These are phyloP conservation scores for Pachydiplax longipennis DNA, from an alignment of 2,888 invertebrate genomes.

Conservation along the genomic window DNA sequence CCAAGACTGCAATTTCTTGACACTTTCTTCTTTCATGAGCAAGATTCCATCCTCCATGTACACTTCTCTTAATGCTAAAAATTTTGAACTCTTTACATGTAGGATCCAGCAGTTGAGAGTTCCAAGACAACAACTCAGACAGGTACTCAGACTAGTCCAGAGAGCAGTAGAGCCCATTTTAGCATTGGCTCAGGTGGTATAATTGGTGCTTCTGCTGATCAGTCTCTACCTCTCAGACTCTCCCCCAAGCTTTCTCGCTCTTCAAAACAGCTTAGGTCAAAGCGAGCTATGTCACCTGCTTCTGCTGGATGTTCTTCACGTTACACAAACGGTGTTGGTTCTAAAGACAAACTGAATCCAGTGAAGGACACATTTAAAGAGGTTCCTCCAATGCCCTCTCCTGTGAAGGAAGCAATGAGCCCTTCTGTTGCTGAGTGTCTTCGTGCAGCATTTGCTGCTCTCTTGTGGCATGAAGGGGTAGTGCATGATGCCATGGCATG, in stretches of 20 bases:
- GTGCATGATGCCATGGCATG: conserved; percentile 99
- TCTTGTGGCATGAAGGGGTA: conserved; percentile 96
- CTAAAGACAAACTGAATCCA: not conserved
- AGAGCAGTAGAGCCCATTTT: conserved; percentile 59
- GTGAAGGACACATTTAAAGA: conserved; percentile 15
- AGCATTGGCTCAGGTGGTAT: conserved; percentile 58
- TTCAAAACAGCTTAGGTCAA: conserved; percentile 52
- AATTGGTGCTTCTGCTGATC: conserved; percentile 60
- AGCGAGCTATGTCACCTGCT: conserved; percentile 61
- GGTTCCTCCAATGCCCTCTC: conserved; percentile 52
- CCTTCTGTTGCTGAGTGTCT: conserved; percentile 92
- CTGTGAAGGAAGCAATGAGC: conserved; percentile 83
- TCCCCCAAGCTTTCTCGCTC: conserved; percentile 64
- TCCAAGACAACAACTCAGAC: conserved; percentile 62
- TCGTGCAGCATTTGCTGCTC: conserved; percentile 94
- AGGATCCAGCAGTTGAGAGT: conserved; percentile 21
- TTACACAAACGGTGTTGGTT: not conserved
- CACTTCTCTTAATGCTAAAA: not conserved
- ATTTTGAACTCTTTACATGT: not conserved
- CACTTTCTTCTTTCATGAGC: not conserved
- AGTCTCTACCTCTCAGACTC: conserved; percentile 61
- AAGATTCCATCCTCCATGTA: not conserved
- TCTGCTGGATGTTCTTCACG: conserved; percentile 55
- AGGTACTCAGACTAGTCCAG: conserved; percentile 77
- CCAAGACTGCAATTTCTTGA: no score